Evolutionary conservation across 2,888 invertebrate genomes (phyloP).

Genomic region (Zhengitettix transpicula): DNA sequence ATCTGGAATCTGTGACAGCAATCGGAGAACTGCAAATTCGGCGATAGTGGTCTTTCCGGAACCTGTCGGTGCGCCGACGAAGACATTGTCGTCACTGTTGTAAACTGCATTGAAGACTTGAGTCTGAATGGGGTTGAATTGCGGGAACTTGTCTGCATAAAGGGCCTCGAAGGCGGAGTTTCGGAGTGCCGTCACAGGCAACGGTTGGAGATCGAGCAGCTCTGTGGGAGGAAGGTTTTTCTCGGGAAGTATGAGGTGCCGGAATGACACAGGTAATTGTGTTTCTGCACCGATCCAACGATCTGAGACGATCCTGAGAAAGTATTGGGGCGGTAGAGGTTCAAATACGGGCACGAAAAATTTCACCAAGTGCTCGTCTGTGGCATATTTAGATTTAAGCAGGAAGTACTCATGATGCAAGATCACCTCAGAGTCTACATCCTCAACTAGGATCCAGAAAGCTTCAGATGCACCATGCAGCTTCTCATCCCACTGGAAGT

Average conservation of each 20-base stretch:
- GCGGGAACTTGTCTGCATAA: conserved; percentile 71
- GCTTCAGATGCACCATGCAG: conserved; percentile 59
- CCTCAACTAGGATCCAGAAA: conserved; percentile 77
- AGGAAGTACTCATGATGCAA: conserved; percentile 93
- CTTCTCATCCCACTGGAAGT: conserved; percentile 99
- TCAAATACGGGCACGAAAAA: conserved; percentile 98
- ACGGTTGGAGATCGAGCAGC: conserved; percentile 85
- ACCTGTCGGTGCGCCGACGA: conserved; percentile 85
- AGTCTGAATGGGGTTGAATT: conserved; percentile 98
- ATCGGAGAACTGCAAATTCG: conserved; percentile 84
- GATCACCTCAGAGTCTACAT: conserved; percentile 72
- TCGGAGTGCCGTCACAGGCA: conserved; percentile 83
- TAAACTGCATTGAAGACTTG: conserved; percentile 98
- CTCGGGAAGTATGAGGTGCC: conserved; percentile 92
- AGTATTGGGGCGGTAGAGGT: conserved; percentile 95
- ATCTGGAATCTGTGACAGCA: conserved; percentile 56
- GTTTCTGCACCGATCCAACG: conserved; percentile 92
- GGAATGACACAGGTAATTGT: conserved; percentile 89
- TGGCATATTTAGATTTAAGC: conserved; percentile 82
- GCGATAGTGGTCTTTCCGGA: conserved; percentile 89
- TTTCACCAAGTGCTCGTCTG: conserved; percentile 90
- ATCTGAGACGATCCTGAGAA: conserved; percentile 77
- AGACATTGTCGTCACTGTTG: conserved; percentile 95
- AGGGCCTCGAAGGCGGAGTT: conserved; percentile 73
- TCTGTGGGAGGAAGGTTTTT: conserved; percentile 98